Evolutionary conservation across 1,140 invertebrate genomes (phyloP).

Genomic region (Lepidurus apus): DNA sequence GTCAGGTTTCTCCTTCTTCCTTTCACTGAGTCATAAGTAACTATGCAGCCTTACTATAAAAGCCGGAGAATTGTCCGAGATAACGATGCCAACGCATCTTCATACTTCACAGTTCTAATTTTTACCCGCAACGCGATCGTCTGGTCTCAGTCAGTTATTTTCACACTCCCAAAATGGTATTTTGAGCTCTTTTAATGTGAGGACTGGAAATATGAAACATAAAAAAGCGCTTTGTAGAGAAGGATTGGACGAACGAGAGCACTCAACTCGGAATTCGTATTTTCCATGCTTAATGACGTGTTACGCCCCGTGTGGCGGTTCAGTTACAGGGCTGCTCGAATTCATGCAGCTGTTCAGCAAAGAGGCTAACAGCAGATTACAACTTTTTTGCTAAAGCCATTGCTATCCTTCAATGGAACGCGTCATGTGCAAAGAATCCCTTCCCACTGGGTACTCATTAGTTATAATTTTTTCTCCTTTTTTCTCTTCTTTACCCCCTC

Average conservation of each 20-base stretch:
- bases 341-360: constrained; percentile 14
- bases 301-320: constrained; percentile 20
- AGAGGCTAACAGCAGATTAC: not conserved
- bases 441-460: not conserved
- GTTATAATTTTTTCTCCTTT: not conserved
- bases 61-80: no score
- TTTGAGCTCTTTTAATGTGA: not conserved
- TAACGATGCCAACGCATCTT: no score
- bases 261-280: not conserved
- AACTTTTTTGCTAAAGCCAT: not conserved
- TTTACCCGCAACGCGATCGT: not conserved
- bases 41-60: not conserved
- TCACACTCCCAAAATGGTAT: not conserved
- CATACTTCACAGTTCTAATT: not conserved
- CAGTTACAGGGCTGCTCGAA: constrained; percentile 1
- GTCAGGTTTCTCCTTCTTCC: not conserved
- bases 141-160: not conserved
- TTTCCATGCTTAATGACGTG: constrained; percentile 11
- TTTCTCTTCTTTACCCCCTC: not conserved
- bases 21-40: not conserved
- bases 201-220: not conserved
- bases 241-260: not conserved
- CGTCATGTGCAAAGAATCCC: not conserved
- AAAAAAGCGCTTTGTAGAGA: constrained; percentile 2
- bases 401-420: not conserved